Evolutionary conservation across 1,140 invertebrate species (phyloP), one percentile per base, ranked within the genome.

Genomic region (Drosophila eugracilis): DNA sequence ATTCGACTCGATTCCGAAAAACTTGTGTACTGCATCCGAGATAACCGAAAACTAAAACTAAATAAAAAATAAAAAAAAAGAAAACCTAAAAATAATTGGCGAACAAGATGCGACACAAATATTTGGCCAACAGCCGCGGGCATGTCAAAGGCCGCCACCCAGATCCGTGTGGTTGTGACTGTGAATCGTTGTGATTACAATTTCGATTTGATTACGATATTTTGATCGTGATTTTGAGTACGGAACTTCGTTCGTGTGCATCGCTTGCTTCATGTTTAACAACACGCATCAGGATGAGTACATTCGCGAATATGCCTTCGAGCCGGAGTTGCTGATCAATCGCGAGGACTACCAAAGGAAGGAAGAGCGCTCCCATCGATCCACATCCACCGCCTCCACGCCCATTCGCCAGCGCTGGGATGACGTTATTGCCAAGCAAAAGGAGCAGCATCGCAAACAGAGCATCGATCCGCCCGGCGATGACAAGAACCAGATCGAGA

Each of bases 221-320:
- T 50, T 15, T 24, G 37, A 55, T 19, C 39, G 57, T 52, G 26
- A 54, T 45, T 70, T 60, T 59, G 60, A 65, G 41, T 73, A 50
- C 45, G 69, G 44, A 26, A 57, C 21, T 26, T 37, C 39, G 66
- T 71, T 55, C 44, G 39, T 63, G 60, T 65, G 66, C 65, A 75
- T 76, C 72, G 45, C 73, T 59, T 85, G 72, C 79, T 90, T 85
- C 78, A 91, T 91, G 89, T 91, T 84, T 66, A 90, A 71, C 74
- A 86, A 76, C 73, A 86, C 57, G 52, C 75, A 80, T 73, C 76
- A 88, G 57, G 90, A 91, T 86, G 90, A 91, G 81, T 91, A 89
- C 44, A 90, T 90, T 54, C 90, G 90, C 55, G 90, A 91, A 78
- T 91, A 91, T 63, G 73, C 89, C 37, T 91, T 91, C 73, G 90